Evolutionary conservation across 35 echinoderm and acorn worm genomes (phyloP), one percentile per base, ranked within the genome.

Genomic region (Lytechinus variegatus): DNA sequence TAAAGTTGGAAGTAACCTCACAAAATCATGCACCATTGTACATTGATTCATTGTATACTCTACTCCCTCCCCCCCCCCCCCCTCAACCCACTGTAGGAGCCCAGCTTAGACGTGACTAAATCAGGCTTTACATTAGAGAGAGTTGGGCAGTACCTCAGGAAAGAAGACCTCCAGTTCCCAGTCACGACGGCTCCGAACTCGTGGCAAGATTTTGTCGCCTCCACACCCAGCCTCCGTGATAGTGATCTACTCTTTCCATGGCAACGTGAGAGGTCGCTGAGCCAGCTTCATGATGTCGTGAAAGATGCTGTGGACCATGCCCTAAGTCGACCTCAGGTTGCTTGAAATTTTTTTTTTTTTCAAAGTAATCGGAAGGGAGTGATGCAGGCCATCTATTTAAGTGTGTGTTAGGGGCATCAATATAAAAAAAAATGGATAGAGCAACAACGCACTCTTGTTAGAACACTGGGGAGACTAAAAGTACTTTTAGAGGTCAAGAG

Each of bases 121-220:
- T 98, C 98, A 19, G 98, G 98, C 11, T 99, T 99, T 54, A 99
- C 96, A 33, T 87, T 99, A 87, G 98, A 99, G 56, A 94, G 97
- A 56, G 98, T 99, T n/a, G 97, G 98, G 28, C 98, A 99, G 91
- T 99, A 99, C 91, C 91, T 99, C 2, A 97, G 97, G 92, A 96
- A 96, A 53, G 95, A 97, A 54, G 95, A 98, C 44, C 94, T 98
- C 0, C 95, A 95, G 53, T 97, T 96, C 54, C 94, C 92, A 29
- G 94, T 89, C n/a, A 94, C 56, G 4, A 55, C 86, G 9, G 95
- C 95, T 12, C 90, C 92, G 3, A 96, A 96, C 61, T 91, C 96
- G 27, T 98, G 97, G 98, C 89, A 96, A 60, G 91, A 96, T n/a
- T 97, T 98, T 86, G 79, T 97, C 2, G 95, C 95, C 52, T 60